Percentiles rank a stretch among this genome's conserved stretches.
These are phyloP conservation scores for Anas platyrhynchos DNA, from an alignment of 2,113 vertebrate genomes.

Conservation along the genomic window DNA sequence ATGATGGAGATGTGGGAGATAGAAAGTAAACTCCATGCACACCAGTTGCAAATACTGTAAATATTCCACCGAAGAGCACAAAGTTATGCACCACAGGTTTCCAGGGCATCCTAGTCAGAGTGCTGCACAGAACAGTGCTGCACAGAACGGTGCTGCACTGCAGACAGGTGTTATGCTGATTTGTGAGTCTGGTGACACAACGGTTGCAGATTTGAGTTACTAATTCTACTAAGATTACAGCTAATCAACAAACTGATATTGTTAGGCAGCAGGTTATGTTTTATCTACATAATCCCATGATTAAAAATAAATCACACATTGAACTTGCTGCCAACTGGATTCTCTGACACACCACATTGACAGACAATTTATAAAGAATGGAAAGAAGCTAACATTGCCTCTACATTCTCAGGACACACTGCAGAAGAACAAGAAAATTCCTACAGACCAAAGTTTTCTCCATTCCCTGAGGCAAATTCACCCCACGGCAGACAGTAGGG, in stretches of 20 bases:
- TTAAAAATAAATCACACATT: conserved; percentile 24
- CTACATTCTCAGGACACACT: neutral
- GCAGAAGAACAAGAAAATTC: neutral
- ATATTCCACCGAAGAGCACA: neutral
- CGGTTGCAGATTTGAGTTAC: neutral
- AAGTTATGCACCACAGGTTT: neutral
- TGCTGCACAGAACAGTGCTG: neutral
- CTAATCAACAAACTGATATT: conserved; percentile 22
- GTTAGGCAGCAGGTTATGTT: neutral
- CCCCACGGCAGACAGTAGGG: neutral
- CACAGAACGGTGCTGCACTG: neutral
- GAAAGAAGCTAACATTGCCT: neutral
- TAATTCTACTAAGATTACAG: conserved; percentile 36
- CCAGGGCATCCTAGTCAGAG: neutral
- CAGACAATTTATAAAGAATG: rapidly evolving
- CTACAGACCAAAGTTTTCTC: neutral
- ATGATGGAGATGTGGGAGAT: neutral
- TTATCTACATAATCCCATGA: conserved; percentile 41
- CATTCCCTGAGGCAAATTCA: neutral
- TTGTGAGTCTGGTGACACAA: neutral
- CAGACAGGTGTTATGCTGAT: neutral
- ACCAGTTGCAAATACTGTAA: neutral
- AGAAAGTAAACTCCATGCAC: rapidly evolving
- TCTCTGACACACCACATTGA: neutral
- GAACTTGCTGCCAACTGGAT: conserved; percentile 2